phyloP scores from a whole-genome alignment of 2,888 invertebrate genomes.

The Dasysyrphus albostriatus region DNA sequence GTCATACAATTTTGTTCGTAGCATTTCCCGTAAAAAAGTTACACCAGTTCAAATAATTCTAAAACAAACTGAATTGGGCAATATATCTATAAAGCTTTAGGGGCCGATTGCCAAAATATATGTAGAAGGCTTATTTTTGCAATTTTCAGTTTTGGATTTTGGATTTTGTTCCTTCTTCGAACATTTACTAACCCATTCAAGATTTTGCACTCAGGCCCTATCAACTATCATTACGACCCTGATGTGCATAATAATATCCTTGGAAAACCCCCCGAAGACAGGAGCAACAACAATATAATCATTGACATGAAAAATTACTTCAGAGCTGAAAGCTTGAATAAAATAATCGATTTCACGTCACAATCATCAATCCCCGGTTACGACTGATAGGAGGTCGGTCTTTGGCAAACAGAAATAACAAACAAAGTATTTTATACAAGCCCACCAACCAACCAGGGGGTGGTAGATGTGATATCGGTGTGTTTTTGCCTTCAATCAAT shows the following conservation, averaged over 20 bases:
- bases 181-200: not conserved
- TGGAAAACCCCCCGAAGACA: slow-evolving; percentile 49
- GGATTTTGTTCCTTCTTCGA: too few species aligned
- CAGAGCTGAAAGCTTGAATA: slow-evolving; percentile 43
- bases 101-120: too few species aligned
- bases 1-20: too few species aligned
- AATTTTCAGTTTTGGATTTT: too few species aligned
- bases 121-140: too few species aligned
- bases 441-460: not conserved
- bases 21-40: too few species aligned
- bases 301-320: slow-evolving; percentile 73
- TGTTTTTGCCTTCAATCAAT: slow-evolving; percentile 67
- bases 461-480: slow-evolving; percentile 1
- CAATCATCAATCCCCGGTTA: slow-evolving; percentile 19
- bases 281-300: slow-evolving; percentile 63
- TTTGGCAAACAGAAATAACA: slow-evolving; percentile 40
- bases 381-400: slow-evolving; percentile 5
- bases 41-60: too few species aligned
- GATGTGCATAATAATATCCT: slow-evolving; percentile 42
- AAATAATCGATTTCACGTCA: slow-evolving; percentile 67
- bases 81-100: too few species aligned
- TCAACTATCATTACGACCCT: not conserved
- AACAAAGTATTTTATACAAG: not conserved
- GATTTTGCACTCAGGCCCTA: not conserved
- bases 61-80: too few species aligned